Evolutionary conservation across 2,888 invertebrate genomes (phyloP).

Genomic region (Dolichopus griseipennis): DNA sequence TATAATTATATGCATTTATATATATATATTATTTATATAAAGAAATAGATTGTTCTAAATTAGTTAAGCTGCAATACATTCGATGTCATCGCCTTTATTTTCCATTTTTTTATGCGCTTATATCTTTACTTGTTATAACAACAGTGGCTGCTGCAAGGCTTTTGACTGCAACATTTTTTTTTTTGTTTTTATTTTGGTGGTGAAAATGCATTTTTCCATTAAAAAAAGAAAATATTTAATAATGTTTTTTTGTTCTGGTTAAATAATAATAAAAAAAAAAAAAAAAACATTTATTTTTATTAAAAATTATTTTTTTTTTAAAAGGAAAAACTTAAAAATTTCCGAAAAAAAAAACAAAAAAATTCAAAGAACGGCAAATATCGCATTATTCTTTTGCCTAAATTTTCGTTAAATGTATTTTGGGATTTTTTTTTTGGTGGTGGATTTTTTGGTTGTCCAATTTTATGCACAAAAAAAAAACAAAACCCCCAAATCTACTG

Average conservation of each 20-base stretch:
- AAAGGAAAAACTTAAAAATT: not conserved
- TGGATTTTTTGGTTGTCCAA: not conserved
- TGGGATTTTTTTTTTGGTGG: not conserved
- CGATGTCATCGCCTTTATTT: slow-evolving; percentile 2
- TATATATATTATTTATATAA: not conserved
- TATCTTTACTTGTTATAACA: not conserved
- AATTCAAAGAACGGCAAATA: not conserved
- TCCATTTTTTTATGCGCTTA: not conserved
- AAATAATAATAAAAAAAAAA: not conserved
- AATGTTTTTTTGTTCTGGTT: not conserved
- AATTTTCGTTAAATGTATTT: not conserved
- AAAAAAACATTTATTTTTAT: not conserved
- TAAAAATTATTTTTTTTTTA: not conserved
- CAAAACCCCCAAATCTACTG: not conserved
- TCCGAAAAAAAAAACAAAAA: not conserved
- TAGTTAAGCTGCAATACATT: slow-evolving; percentile 1
- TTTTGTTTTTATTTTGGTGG: not conserved
- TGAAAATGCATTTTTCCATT: not conserved
- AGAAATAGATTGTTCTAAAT: not conserved
- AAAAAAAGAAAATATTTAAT: not conserved
- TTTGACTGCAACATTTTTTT: not conserved
- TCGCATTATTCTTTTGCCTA: not conserved
- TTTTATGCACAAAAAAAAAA: not conserved
- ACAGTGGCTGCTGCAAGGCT: not conserved
- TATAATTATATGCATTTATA: not conserved